A percentile compares a stretch with the other conserved stretches of the same genome.
Evolutionary conservation across 2,113 vertebrate species (phyloP).

Genomic region (Syrrhaptes paradoxus): DNA sequence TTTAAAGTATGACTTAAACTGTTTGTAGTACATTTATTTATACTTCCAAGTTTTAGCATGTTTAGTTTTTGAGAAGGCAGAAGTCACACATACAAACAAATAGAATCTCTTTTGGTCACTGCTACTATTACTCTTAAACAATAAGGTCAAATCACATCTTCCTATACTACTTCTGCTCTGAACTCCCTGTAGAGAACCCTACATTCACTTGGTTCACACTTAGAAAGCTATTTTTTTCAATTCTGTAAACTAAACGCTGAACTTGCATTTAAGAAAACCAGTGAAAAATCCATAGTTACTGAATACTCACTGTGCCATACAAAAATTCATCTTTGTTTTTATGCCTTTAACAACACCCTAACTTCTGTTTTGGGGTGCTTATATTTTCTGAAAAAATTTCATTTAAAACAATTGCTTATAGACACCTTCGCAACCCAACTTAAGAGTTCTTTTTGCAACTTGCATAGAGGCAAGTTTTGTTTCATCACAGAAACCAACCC

Average conservation of each 20-base stretch:
- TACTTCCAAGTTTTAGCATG: rapidly evolving
- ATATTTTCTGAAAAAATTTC: background rate
- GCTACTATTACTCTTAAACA: background rate
- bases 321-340: background rate
- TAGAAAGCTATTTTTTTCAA: background rate
- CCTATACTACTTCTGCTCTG: background rate
- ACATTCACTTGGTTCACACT: rapidly evolving
- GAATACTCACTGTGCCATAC: background rate
- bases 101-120: background rate
- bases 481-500: background rate
- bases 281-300: background rate
- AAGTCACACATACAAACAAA: background rate
- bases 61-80: background rate
- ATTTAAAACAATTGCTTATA: background rate
- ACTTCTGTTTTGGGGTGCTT: rapidly evolving
- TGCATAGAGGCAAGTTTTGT: background rate
- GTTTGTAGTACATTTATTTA: rapidly evolving
- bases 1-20: background rate
- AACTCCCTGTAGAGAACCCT: rapidly evolving
- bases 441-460: background rate
- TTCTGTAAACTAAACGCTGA: background rate
- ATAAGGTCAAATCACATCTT: background rate
- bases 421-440: rapidly evolving
- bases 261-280: background rate
- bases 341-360: rapidly evolving